These are phyloP conservation scores for Xenus cinereus DNA, from an alignment of 2,113 vertebrate genomes.

Conservation along the genomic window DNA sequence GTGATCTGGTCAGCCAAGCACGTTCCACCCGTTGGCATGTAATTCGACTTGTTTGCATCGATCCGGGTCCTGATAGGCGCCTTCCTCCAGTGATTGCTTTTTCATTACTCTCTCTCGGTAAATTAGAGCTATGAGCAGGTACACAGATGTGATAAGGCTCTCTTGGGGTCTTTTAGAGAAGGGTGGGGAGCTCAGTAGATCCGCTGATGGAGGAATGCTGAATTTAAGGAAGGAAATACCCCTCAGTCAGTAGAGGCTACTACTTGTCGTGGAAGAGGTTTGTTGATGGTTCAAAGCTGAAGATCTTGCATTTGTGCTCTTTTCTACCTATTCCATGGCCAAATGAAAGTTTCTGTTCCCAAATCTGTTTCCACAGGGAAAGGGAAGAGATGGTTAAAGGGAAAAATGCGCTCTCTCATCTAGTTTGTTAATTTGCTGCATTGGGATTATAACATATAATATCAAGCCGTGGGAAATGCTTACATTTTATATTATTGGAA, in stretches of 20 bases:
- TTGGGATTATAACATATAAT: background rate
- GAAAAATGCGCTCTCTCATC: background rate
- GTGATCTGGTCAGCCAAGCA: background rate
- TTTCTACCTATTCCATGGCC: background rate
- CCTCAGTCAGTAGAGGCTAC: background rate
- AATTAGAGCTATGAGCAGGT: background rate
- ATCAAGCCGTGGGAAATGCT: background rate
- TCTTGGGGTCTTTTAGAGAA: background rate
- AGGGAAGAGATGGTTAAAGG: background rate
- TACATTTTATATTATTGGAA: background rate
- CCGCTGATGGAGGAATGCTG: background rate
- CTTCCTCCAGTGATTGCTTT: background rate
- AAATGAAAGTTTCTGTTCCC: background rate
- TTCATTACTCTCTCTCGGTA: background rate
- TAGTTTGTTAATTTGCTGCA: background rate
- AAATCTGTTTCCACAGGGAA: background rate
- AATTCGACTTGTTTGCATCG: background rate
- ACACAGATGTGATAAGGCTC: background rate
- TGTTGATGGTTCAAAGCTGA: background rate
- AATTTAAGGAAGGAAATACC: background rate
- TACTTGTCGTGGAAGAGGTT: background rate
- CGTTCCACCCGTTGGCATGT: background rate
- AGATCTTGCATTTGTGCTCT: background rate
- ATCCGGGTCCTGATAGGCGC: background rate
- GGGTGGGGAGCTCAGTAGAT: background rate